These are phyloP conservation scores for Leucoraja erinaceus DNA, from an alignment of 2,113 vertebrate species.

Conservation along the genomic window DNA sequence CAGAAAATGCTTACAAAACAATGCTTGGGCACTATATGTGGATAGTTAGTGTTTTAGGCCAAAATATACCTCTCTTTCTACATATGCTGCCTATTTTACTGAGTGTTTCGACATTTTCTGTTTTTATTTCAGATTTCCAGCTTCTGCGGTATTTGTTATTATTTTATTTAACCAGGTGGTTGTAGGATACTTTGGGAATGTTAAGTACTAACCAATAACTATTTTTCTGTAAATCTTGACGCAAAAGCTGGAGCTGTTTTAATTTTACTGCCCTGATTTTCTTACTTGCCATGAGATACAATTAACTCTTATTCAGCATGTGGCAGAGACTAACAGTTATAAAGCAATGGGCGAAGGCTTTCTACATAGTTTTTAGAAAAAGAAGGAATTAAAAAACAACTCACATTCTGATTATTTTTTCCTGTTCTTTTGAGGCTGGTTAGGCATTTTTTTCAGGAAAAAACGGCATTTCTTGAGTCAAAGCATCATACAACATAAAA, in stretches of 20 bases:
- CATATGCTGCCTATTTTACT: too few relatives aligned
- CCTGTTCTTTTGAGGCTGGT: neutral
- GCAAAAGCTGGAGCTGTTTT: neutral
- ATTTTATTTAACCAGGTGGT: neutral
- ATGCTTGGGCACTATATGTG: too few relatives aligned
- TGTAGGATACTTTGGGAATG: neutral
- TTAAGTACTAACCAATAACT: neutral
- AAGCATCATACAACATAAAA: too few relatives aligned
- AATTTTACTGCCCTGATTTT: neutral
- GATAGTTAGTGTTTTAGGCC: too few relatives aligned
- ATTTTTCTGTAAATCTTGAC: neutral
- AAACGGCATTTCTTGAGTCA: neutral
- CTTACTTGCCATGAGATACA: neutral
- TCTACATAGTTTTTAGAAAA: neutral
- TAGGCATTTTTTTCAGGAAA: neutral
- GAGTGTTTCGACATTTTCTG: too few relatives aligned
- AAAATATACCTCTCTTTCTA: too few relatives aligned
- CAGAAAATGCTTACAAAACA: too few relatives aligned
- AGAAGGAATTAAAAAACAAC: neutral
- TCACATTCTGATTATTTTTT: neutral
- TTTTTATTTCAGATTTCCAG: too few relatives aligned
- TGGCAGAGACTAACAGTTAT: neutral
- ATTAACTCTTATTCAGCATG: neutral
- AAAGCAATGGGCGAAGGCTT: neutral
- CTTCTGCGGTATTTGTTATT: too few relatives aligned